Base-by-base conservation (phyloP, 2,113 vertebrate genomes). In the Nannobrachium achirus region DNA sequence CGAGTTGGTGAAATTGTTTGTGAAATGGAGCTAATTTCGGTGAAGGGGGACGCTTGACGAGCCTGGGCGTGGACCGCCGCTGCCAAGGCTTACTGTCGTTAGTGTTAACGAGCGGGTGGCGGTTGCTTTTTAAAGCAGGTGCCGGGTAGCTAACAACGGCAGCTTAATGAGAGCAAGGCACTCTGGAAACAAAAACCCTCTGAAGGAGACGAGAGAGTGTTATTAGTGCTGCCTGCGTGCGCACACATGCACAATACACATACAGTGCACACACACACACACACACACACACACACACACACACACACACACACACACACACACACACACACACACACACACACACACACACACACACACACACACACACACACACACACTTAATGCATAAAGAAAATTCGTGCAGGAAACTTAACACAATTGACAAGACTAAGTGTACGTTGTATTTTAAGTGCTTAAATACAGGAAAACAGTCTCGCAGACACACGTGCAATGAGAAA, bases 1-100 rank as follows among this genome's bases (percentile, higher is more conserved):
- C 83, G 83, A 87, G 76, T 86, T 82, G 67, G 82, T 82, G 88
- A 92, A 92, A 92, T 89, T 88, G 88, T 91, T 91, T 90, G 90
- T 86, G 84, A 92, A 93, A 91, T 73, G 84, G 66, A 79, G 87
- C 84, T 91, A 90, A 93, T 92, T 91, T 89, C 78, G 51, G 69
- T 69, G 40, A 72, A 67, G 72, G 71, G 71, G 75, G 39, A 66
- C 52, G 66, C 71, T 83, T 87, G 89, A 89, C 78, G 76, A 79
- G 82, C 53, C 80, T 57, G 81, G 78, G 88, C 75, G 80, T 81
- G 71, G 88, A 88, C 38, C 16, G 76, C 64, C 57, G 80, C 86
- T 89, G 86, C 82, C 83, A 88, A 33, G 78, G 82, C 78, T 62
- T 4, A 71, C 86, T 86, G 85, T 84, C 69, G 84, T 89, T 88